These are phyloP conservation scores for Nomada ferruginata DNA, from an alignment of 2,888 invertebrate genomes.

Conservation along the genomic window DNA sequence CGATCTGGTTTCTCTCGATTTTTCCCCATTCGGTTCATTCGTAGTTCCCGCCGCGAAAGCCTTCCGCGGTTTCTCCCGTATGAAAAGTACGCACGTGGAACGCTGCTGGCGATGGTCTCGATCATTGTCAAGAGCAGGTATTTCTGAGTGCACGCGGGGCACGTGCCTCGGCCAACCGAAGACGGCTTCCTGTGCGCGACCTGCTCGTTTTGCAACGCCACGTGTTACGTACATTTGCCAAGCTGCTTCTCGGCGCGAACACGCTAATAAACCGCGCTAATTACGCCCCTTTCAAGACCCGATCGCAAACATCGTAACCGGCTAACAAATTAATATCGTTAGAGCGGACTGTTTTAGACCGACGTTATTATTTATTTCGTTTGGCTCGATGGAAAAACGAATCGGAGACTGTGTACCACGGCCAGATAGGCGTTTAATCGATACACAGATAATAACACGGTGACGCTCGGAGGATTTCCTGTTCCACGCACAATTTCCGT, in stretches of 20 bases:
- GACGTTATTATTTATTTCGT: not conserved
- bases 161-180: slow-evolving; percentile 47
- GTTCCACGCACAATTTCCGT: slow-evolving; percentile 4
- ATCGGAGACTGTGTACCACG: not conserved
- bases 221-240: slow-evolving; percentile 34
- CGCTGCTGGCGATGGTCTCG: not conserved
- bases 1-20: no score
- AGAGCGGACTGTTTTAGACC: no score
- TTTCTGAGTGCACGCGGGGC: slow-evolving; percentile 46
- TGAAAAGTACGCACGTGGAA: not conserved
- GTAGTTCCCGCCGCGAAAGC: not conserved
- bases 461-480: slow-evolving; percentile 38
- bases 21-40: no score
- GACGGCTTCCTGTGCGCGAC: slow-evolving; percentile 31
- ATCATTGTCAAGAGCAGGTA: slow-evolving; percentile 61
- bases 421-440: slow-evolving; percentile 1
- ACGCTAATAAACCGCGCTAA: slow-evolving; percentile 2
- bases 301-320: not conserved
- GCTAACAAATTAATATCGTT: not conserved
- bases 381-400: not conserved
- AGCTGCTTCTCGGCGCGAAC: slow-evolving; percentile 7
- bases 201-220: slow-evolving; percentile 43
- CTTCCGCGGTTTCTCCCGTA: no score
- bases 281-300: not conserved
- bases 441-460: slow-evolving; percentile 5